Base-by-base conservation (phyloP, 2,797 vertebrate species). In the Danio albolineatus region DNA sequence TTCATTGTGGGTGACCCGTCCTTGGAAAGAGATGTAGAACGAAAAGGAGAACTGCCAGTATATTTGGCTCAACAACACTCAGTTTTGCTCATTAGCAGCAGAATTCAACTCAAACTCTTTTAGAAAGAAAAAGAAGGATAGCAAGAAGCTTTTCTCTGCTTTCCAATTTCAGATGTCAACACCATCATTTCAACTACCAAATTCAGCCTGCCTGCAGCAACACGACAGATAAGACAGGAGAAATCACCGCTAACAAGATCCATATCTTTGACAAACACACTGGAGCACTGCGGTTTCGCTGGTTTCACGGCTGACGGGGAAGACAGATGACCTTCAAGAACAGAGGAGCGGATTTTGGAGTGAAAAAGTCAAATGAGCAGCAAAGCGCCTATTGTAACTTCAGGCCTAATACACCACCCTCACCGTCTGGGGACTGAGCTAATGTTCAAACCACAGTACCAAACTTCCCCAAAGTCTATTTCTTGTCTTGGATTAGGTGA, bases 201-300 rank as follows among this genome's bases (percentile, higher is more conserved):
- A 19, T 10, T 41, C 49, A 38, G 14, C 19, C 49, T 74, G 36
- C 51, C 59, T 6, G 5, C 48, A 51, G 44, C 16, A 79, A 64
- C 48, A 72, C 59, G 54, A 54, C 13, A 51, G 46, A 72, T n/a
- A 64, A 49, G 38, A 62, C 12, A 36, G 65, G 49, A 21, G 13
- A 39, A 62, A 60, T 71, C 13, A 79, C 67, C 6, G 59, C n/a
- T 17, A 5, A 16, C 28, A 54, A 54, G 56, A 62, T 78, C 10
- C 2, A 43, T 53, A 44, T 53, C 57, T 53, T 79, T 59, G 28
- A 78, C 44, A 59, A 64, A 73, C 43, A 76, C 41, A 39, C 59
- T 36, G 8, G 7, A 41, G 16, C 7, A 7, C 43, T 73, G 19
- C 9, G 54, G 41, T 44, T 48, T 36, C 14, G 4, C n/a, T 44